These are phyloP conservation scores for Dryobota labecula DNA, from an alignment of 2,888 invertebrate species.

Conservation along the genomic window DNA sequence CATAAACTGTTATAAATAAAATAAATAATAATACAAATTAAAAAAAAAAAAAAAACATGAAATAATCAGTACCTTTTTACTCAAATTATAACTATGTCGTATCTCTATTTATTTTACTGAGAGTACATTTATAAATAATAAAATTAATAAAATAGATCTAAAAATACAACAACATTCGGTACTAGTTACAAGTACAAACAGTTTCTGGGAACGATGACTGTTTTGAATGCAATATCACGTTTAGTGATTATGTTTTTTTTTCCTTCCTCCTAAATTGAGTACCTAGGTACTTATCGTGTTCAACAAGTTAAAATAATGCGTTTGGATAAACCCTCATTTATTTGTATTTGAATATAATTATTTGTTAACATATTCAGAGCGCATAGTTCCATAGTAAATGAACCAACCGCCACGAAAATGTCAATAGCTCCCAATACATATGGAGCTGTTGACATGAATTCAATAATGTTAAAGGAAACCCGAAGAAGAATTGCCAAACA, in stretches of 20 bases:
- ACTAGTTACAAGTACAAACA: neutral
- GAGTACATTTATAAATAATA: too few relatives aligned
- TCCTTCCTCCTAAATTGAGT: conserved; percentile 17
- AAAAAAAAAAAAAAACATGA: too few relatives aligned
- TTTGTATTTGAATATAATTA: conserved; percentile 2
- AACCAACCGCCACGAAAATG: neutral
- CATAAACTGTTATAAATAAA: too few relatives aligned
- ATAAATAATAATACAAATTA: too few relatives aligned
- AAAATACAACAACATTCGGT: neutral
- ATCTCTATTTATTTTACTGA: too few relatives aligned
- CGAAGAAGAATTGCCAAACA: neutral
- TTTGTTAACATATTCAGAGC: neutral
- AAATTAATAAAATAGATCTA: too few relatives aligned
- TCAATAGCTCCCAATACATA: too few relatives aligned
- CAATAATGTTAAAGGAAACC: neutral
- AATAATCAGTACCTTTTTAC: too few relatives aligned
- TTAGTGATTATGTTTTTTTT: neutral
- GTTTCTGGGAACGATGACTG: neutral
- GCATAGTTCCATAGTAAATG: neutral
- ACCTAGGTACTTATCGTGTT: neutral
- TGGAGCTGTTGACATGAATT: neutral
- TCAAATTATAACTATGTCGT: too few relatives aligned
- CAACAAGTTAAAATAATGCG: neutral
- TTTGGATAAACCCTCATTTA: neutral
- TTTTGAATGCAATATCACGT: neutral